phyloP scores from a whole-genome alignment of 2,888 invertebrate species.

The Lamellibrachia columna region DNA sequence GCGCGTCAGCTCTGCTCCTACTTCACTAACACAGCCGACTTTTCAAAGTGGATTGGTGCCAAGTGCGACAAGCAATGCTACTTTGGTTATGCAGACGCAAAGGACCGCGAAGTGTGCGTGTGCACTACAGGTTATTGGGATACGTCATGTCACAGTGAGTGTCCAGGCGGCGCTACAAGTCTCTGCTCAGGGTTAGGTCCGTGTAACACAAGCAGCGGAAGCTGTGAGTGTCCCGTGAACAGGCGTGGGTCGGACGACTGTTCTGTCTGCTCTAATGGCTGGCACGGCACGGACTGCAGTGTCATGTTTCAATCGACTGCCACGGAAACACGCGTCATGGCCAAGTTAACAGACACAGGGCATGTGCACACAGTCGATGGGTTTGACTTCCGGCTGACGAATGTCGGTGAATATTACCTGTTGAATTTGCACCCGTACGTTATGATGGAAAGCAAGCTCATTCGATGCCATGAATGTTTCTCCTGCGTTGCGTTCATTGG shows the following conservation, averaged over 20 bases:
- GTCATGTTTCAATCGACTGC: slow-evolving; percentile 33
- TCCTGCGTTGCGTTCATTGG: slow-evolving; percentile 48
- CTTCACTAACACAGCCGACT: slow-evolving; percentile 23
- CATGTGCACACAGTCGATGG: slow-evolving; percentile 46
- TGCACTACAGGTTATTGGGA: slow-evolving; percentile 43
- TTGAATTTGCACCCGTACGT: slow-evolving; percentile 43
- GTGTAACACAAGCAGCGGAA: slow-evolving; percentile 44
- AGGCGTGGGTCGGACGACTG: slow-evolving; percentile 43
- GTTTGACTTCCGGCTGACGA: slow-evolving; percentile 39
- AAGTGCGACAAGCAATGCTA: slow-evolving; percentile 35
- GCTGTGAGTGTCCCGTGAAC: slow-evolving; percentile 50
- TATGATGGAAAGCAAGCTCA: slow-evolving; percentile 47
- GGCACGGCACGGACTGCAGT: slow-evolving; percentile 47
- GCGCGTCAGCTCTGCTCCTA: slow-evolving; percentile 42
- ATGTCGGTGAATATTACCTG: slow-evolving; percentile 43
- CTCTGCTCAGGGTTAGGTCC: slow-evolving; percentile 50
- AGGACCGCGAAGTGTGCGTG: slow-evolving; percentile 25
- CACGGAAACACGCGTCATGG: slow-evolving; percentile 24
- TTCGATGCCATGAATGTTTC: slow-evolving; percentile 48
- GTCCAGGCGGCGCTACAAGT: slow-evolving; percentile 47
- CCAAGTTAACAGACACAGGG: slow-evolving; percentile 42
- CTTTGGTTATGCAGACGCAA: slow-evolving; percentile 21
- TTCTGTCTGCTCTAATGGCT: slow-evolving; percentile 44
- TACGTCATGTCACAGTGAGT: slow-evolving; percentile 42
- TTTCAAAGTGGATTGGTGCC: slow-evolving; percentile 32